phyloP scores from a whole-genome alignment of 2,797 vertebrate species.

The Poecile montanus region DNA sequence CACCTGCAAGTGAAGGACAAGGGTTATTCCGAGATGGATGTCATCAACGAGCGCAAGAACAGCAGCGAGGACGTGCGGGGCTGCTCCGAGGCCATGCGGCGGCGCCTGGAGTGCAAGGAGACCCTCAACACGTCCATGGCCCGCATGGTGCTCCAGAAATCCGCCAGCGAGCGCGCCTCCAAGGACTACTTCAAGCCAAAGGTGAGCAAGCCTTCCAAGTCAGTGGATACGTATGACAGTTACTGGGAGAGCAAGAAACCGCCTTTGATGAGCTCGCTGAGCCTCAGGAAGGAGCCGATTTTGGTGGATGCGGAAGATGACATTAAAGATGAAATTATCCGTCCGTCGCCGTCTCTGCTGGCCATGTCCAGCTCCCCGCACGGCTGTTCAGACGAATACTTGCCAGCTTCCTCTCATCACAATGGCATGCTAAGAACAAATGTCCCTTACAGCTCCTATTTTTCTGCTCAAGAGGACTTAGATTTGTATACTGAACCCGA shows the following conservation, averaged over 20 bases:
- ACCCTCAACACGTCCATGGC: slow-evolving; percentile 87
- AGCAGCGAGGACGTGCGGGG: slow-evolving; percentile 88
- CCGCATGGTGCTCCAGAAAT: slow-evolving; percentile 82
- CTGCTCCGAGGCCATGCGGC: slow-evolving; percentile 88
- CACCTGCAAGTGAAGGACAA: slow-evolving; percentile 90
- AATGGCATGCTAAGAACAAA: slow-evolving; percentile 76
- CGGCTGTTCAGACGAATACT: slow-evolving; percentile 86
- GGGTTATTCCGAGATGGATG: slow-evolving; percentile 87
- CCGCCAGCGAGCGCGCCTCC: slow-evolving; percentile 87
- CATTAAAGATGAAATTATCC: slow-evolving; percentile 91
- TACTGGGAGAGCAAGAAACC: slow-evolving; percentile 93
- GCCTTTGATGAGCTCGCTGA: slow-evolving; percentile 88
- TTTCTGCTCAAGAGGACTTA: slow-evolving; percentile 87
- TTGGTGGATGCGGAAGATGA: slow-evolving; percentile 88
- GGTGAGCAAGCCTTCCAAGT: slow-evolving; percentile 92
- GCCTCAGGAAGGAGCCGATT: slow-evolving; percentile 90
- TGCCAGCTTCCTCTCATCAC: slow-evolving; percentile 84
- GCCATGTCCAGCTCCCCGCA: slow-evolving; percentile 85
- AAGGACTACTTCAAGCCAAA: slow-evolving; percentile 88
- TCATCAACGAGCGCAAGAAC: slow-evolving; percentile 85
- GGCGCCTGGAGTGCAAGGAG: slow-evolving; percentile 85
- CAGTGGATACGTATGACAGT: slow-evolving; percentile 92
- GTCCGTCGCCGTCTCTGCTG: slow-evolving; percentile 87
- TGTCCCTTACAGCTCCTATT: slow-evolving; percentile 81
- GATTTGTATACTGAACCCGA: slow-evolving; percentile 92